Evolutionary conservation across 2,797 vertebrate species (phyloP).

Genomic region (Yasuhikotakia modesta): DNA sequence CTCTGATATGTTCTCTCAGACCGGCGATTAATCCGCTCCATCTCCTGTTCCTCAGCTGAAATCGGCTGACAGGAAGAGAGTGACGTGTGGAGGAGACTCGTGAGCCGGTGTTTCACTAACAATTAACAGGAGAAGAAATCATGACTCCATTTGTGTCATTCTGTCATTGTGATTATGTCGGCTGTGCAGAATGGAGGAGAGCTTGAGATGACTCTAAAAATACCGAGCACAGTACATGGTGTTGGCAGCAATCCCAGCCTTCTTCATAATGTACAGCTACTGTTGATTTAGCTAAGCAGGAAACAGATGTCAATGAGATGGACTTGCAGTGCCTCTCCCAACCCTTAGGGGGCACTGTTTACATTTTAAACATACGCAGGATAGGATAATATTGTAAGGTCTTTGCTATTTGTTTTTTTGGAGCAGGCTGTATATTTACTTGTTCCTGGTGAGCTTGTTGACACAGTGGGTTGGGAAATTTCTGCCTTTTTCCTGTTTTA

Average conservation of each 20-base stretch:
- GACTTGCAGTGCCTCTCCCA: constrained; percentile 8
- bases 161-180: constrained; percentile 59
- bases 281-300: constrained; percentile 53
- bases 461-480: neutral
- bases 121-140: constrained; percentile 53
- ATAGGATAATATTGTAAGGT: neutral
- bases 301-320: constrained; percentile 46
- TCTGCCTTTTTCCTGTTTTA: neutral
- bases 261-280: constrained; percentile 48
- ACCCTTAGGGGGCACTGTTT: constrained; percentile 50
- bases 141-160: constrained; percentile 49
- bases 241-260: constrained; percentile 51
- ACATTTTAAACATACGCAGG: constrained; percentile 5
- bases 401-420: neutral
- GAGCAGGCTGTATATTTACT: neutral
- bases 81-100: constrained; percentile 23
- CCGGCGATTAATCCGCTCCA: constrained; percentile 21
- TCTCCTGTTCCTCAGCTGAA: constrained; percentile 23
- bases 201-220: constrained; percentile 60
- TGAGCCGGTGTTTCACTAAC: constrained; percentile 49
- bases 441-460: neutral
- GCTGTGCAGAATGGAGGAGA: constrained; percentile 38
- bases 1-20: constrained; percentile 14
- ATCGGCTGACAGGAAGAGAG: constrained; percentile 38
- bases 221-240: constrained; percentile 50